A percentile compares a stretch with the other conserved stretches of the same genome.
These are phyloP conservation scores for Diogma glabrata DNA, from an alignment of 2,888 invertebrate genomes.

Conservation along the genomic window DNA sequence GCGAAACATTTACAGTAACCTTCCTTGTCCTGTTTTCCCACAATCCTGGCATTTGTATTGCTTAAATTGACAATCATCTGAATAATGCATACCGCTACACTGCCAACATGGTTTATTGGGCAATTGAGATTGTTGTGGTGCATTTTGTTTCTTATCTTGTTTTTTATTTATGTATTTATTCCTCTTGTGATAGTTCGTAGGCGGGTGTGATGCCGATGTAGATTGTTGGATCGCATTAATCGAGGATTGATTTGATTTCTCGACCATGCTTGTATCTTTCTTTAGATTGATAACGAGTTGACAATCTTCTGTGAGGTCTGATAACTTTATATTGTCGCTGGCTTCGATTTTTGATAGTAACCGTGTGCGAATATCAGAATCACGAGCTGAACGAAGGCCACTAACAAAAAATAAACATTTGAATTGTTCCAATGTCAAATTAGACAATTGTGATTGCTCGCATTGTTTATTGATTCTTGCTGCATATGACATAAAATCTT, in stretches of 20 bases:
- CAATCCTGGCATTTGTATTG: conserved; percentile 16
- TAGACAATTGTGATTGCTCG: conserved; percentile 17
- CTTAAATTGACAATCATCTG: conserved; percentile 11
- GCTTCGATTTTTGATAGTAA: conserved; percentile 16
- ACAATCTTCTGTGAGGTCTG: conserved; percentile 12
- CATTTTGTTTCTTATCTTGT: background rate
- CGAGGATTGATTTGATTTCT: conserved; percentile 9
- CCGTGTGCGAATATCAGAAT: conserved; percentile 17
- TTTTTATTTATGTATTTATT: conserved; percentile 8
- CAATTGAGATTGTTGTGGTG: background rate
- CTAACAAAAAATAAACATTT: conserved; percentile 19
- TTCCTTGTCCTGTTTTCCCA: conserved; percentile 16
- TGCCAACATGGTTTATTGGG: too few relatives aligned
- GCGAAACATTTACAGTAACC: conserved; percentile 10
- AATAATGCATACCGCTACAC: conserved; percentile 18
- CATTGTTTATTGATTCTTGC: conserved; percentile 15
- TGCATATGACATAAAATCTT: conserved; percentile 17
- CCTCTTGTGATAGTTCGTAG: conserved; percentile 11
- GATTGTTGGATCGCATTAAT: background rate
- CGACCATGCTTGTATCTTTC: conserved; percentile 17
- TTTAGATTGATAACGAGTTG: conserved; percentile 18
- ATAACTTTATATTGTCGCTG: background rate
- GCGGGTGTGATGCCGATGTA: background rate
- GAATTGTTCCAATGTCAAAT: conserved; percentile 18
- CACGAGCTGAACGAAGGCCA: conserved; percentile 16